These are phyloP conservation scores for Sarcophaga rosellei DNA, from an alignment of 2,888 invertebrate genomes.

Conservation along the genomic window DNA sequence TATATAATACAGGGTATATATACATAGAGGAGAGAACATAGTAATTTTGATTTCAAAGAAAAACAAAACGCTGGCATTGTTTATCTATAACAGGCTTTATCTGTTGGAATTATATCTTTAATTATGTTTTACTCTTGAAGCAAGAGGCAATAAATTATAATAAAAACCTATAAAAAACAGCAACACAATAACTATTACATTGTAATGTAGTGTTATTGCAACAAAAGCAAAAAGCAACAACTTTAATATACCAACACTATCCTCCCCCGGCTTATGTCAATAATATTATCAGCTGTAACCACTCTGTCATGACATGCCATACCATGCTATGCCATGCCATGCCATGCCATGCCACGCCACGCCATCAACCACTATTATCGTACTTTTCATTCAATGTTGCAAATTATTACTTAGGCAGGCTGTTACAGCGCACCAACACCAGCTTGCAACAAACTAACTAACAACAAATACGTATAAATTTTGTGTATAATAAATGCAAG, in stretches of 20 bases:
- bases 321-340: constrained; percentile 14
- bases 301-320: constrained; percentile 13
- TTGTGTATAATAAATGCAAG: constrained; percentile 22
- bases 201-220: neutral
- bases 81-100: neutral
- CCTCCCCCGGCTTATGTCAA: neutral
- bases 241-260: constrained; percentile 12
- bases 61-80: neutral
- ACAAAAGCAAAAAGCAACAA: constrained; percentile 1
- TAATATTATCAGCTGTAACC: constrained; percentile 24
- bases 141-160: neutral
- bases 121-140: neutral
- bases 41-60: no score
- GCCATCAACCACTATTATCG: constrained; percentile 54
- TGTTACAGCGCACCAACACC: constrained; percentile 31
- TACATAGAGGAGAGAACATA: no score
- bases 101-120: neutral
- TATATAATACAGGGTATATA: no score
- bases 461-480: constrained; percentile 73
- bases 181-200: constrained; percentile 49
- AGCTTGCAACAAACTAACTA: constrained; percentile 18
- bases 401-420: constrained; percentile 54
- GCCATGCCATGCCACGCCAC: constrained; percentile 19
- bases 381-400: constrained; percentile 33
- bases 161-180: constrained; percentile 48